Base-by-base conservation (phyloP, 2,888 invertebrate genomes). In the Cepaea hortensis region DNA sequence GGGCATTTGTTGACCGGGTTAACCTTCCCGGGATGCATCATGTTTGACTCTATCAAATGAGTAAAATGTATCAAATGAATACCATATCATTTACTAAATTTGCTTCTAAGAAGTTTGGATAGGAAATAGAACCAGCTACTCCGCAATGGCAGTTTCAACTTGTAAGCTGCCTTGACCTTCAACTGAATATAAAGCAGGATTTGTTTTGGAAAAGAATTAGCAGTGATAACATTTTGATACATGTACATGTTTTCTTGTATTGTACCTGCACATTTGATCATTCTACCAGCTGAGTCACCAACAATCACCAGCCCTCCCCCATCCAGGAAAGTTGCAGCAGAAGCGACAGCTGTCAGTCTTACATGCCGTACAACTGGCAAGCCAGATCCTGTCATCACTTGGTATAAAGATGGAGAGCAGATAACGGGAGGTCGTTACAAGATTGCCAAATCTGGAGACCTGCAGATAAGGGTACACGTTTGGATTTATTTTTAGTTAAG, bases 351-450 rank as follows among this genome's bases (percentile, higher is more conserved):
- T 35, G 91, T 93, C 35, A 90, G 90, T 65, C 88, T 94, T 77
- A 91, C 91, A 0, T 99, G 99, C 94, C 96, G 97, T 89, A 98
- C 99, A 86, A 97, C 98, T 95, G 99, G 99, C 88, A 98, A 99
- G 5, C 99, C 99, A 23, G 97, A 97, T 93, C 99, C 99, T 0
- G 96, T 96, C 92, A 97, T 99, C 80, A 97, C 97, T 94, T 99
- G 99, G 99, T 96, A 97, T 85, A 92, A 92, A 84, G 92, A 93
- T 61, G 90, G 88, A 6, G 91, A 90, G 55, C 92, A 91, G 72
- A 92, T 93, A 85, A 98, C 98, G 62, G 98, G 98, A 11, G 98
- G 98, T 46, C 96, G 97, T 68, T 98, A 97, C 95, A 96, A 96
- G 91, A 97, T 97, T 79, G 95, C 96, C 62, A 94, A 96, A 0